Conservation (phyloP, 2,113 vertebrate species). For the Dasyprocta punctata region DNA sequence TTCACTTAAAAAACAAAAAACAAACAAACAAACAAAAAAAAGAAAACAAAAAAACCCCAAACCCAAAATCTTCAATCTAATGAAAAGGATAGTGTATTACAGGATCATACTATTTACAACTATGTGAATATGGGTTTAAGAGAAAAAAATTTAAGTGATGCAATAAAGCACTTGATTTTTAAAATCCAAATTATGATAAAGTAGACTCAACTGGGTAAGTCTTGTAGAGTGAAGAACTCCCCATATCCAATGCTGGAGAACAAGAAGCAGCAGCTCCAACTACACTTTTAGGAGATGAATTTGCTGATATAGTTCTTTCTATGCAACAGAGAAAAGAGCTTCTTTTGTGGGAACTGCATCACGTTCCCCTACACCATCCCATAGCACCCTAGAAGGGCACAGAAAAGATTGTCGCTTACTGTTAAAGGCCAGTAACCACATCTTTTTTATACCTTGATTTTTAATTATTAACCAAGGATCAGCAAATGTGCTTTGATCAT, state of each 20-base stretch:
- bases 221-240: slow-evolving; percentile 79
- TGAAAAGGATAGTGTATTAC: slow-evolving; percentile 60
- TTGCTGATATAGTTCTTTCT: slow-evolving; percentile 80
- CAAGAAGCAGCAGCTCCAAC: slow-evolving; percentile 80
- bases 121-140: slow-evolving; percentile 60
- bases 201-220: slow-evolving; percentile 80
- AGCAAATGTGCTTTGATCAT: slow-evolving; percentile 75
- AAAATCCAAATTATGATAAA: slow-evolving; percentile 76
- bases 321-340: slow-evolving; percentile 79
- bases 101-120: slow-evolving; percentile 68
- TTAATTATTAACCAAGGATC: slow-evolving; percentile 68
- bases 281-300: slow-evolving; percentile 81
- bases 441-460: slow-evolving; percentile 42
- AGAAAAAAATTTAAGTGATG: slow-evolving; percentile 67
- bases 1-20: slow-evolving; percentile 35
- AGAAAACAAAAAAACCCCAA: too few relatives aligned
- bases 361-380: slow-evolving; percentile 80
- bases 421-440: slow-evolving; percentile 73
- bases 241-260: slow-evolving; percentile 79
- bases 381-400: slow-evolving; percentile 81
- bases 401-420: slow-evolving; percentile 79
- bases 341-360: slow-evolving; percentile 79
- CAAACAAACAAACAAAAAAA: too few relatives aligned
- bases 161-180: slow-evolving; percentile 74
- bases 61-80: slow-evolving; percentile 27